Conservation (phyloP, 2,797 vertebrate genomes). For the Australoheros facetus region DNA sequence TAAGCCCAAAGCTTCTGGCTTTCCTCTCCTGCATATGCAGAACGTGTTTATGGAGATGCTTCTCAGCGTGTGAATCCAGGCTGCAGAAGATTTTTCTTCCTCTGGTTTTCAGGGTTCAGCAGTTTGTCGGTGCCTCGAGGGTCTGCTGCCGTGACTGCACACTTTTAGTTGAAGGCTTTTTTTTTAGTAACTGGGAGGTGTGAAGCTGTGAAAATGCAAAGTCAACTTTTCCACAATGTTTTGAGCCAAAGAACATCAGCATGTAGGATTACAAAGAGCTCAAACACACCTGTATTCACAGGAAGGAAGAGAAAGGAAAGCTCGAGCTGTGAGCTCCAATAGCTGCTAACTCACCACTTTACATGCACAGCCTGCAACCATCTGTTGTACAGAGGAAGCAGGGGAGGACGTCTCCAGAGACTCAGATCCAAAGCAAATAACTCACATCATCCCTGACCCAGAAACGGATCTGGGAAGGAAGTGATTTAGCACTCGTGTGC, state of each 20-base stretch:
- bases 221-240: slow-evolving; percentile 49
- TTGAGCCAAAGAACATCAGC: slow-evolving; percentile 20
- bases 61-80: background rate
- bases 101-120: slow-evolving; percentile 1
- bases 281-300: slow-evolving; percentile 40
- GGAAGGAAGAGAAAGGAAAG: slow-evolving; percentile 39
- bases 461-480: slow-evolving; percentile 57
- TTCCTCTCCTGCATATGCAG: background rate
- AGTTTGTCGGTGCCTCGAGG: background rate
- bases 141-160: background rate
- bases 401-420: slow-evolving; percentile 33
- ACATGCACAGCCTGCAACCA: slow-evolving; percentile 24
- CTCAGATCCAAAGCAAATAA: slow-evolving; percentile 35
- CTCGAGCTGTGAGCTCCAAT: background rate
- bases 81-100: background rate
- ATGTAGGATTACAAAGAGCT: background rate
- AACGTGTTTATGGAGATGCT: background rate
- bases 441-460: slow-evolving; percentile 35
- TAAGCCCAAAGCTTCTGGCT: background rate
- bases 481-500: slow-evolving; percentile 40
- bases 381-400: slow-evolving; percentile 46
- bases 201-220: slow-evolving; percentile 36
- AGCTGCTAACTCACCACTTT: slow-evolving; percentile 39
- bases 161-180: slow-evolving; percentile 10
- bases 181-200: slow-evolving; percentile 9